Conservation (phyloP, 1,140 invertebrate species). For the Procambarus clarkii region DNA sequence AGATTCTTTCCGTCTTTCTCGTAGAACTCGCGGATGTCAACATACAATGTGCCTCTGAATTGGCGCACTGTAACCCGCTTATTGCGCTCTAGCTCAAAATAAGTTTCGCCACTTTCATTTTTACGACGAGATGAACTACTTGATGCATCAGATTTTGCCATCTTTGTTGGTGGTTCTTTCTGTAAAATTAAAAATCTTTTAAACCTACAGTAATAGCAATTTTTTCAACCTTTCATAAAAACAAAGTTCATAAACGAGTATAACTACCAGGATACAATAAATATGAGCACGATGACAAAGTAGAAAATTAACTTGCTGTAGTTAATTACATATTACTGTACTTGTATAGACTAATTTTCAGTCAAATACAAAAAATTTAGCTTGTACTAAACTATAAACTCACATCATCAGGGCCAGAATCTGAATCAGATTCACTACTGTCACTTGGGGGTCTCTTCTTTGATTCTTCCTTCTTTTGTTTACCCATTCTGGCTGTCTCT, state of each 20-base stretch:
- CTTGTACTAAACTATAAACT: background rate
- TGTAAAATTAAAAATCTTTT: constrained; percentile 4
- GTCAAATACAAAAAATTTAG: too few relatives aligned
- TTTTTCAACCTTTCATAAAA: too few relatives aligned
- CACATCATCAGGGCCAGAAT: constrained; percentile 62
- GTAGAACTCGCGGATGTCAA: constrained; percentile 69
- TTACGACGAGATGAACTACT: background rate
- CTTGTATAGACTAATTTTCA: too few relatives aligned
- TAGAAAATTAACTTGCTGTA: too few relatives aligned
- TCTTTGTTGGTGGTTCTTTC: constrained; percentile 48
- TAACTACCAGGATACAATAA: too few relatives aligned
- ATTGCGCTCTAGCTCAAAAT: constrained; percentile 42
- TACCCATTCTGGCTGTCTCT: background rate
- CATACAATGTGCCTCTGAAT: constrained; percentile 50
- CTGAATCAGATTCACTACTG: constrained; percentile 21
- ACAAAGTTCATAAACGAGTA: too few relatives aligned
- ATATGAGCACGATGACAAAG: too few relatives aligned
- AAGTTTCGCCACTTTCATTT: constrained; percentile 50
- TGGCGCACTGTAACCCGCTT: constrained; percentile 53
- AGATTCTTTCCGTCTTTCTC: constrained; percentile 66
- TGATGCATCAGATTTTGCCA: constrained; percentile 30
- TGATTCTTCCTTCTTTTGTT: constrained; percentile 17
- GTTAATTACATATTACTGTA: too few relatives aligned
- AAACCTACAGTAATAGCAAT: too few relatives aligned
- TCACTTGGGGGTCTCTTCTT: constrained; percentile 17